phyloP scores from a whole-genome alignment of 2,797 vertebrate genomes.

The Squalus acanthias region DNA sequence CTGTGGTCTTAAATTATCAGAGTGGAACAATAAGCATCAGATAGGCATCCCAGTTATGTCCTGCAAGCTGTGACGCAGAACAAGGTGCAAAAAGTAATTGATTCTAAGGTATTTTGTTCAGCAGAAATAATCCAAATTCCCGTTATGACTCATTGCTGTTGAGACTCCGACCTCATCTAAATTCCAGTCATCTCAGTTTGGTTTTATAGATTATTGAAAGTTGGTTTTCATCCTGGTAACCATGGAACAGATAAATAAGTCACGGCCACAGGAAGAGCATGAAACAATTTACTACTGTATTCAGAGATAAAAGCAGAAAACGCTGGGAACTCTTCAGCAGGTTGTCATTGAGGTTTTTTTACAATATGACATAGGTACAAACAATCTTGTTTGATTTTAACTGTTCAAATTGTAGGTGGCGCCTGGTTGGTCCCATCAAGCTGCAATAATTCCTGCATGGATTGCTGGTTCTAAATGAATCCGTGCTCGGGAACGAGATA shows the following conservation, averaged over 20 bases:
- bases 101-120: neutral
- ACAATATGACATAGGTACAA: neutral
- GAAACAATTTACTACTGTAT: neutral
- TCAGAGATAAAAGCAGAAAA: neutral
- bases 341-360: neutral
- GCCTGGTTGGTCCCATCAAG: neutral
- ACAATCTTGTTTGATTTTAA: neutral
- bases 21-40: neutral
- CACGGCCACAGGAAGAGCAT: neutral
- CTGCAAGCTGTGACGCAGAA: neutral
- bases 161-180: neutral
- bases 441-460: neutral
- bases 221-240: neutral
- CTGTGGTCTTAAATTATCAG: neutral
- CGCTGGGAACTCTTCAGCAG: too few relatives aligned
- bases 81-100: neutral
- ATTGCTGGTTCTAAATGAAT: neutral
- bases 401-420: neutral
- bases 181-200: neutral
- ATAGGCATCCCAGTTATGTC: neutral
- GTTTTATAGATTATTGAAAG: neutral
- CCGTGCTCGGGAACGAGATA: too few relatives aligned
- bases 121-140: neutral
- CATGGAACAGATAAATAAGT: neutral
- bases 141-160: neutral